phyloP scores from a whole-genome alignment of 1,140 invertebrate genomes.

The Macrotrachela quadricornifera region DNA sequence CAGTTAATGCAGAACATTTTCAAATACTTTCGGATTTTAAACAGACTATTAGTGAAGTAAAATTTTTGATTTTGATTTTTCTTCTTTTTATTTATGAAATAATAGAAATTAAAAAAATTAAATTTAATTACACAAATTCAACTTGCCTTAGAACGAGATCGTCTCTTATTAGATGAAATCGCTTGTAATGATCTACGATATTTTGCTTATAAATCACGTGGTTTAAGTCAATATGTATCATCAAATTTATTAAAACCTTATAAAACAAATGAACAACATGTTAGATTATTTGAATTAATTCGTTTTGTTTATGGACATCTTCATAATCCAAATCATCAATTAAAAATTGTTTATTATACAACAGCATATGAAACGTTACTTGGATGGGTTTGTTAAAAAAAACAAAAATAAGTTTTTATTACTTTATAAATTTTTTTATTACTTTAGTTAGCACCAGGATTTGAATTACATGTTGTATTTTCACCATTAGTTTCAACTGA shows the following conservation, averaged over 20 bases:
- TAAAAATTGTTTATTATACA: slow-evolving; percentile 67
- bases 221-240: slow-evolving; percentile 64
- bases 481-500: too few species aligned
- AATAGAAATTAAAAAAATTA: slow-evolving; percentile 50
- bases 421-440: slow-evolving; percentile 2
- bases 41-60: slow-evolving; percentile 56
- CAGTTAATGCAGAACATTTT: slow-evolving; percentile 70
- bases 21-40: slow-evolving; percentile 71
- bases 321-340: slow-evolving; percentile 49
- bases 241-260: slow-evolving; percentile 53
- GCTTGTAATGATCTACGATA: slow-evolving; percentile 64
- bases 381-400: slow-evolving; percentile 48
- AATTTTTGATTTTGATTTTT: slow-evolving; percentile 10
- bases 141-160: slow-evolving; percentile 46
- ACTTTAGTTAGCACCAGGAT: too few species aligned
- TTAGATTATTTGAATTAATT: slow-evolving; percentile 21
- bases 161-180: slow-evolving; percentile 42
- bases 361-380: slow-evolving; percentile 60
- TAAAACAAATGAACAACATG: slow-evolving; percentile 31
- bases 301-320: slow-evolving; percentile 53
- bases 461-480: too few species aligned
- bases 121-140: slow-evolving; percentile 68
- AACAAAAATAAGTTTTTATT: too few species aligned
- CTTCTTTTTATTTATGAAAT: slow-evolving; percentile 10
- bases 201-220: slow-evolving; percentile 77